Percentiles rank a stretch among this genome's conserved stretches.
phyloP scores from a whole-genome alignment of 1,140 invertebrate genomes.

The Drosophila aff. region DNA sequence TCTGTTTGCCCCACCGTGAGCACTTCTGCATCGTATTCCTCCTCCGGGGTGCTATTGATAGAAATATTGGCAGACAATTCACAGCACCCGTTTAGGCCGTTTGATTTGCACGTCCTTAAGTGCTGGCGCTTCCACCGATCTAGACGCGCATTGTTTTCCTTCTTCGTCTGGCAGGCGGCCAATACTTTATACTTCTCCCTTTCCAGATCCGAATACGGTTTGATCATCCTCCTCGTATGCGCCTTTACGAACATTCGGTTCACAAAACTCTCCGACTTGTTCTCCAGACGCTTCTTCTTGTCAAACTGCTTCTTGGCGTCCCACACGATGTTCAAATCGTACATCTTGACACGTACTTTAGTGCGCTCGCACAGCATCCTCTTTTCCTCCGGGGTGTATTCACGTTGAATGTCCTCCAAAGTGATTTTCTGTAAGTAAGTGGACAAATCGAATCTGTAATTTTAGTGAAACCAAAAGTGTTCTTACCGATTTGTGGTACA shows the following conservation, averaged over 20 bases:
- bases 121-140: slow-evolving; percentile 31
- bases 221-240: slow-evolving; percentile 31
- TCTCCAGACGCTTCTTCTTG: slow-evolving; percentile 25
- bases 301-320: slow-evolving; percentile 49
- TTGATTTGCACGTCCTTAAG: not conserved
- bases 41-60: not conserved
- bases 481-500: slow-evolving; percentile 4
- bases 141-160: slow-evolving; percentile 38
- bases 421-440: slow-evolving; percentile 48
- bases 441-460: no score
- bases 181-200: slow-evolving; percentile 1
- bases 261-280: slow-evolving; percentile 36
- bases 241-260: slow-evolving; percentile 54
- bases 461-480: not conserved
- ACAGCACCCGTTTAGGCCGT: not conserved
- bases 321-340: slow-evolving; percentile 34
- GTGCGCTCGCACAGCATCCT: slow-evolving; percentile 49
- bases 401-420: slow-evolving; percentile 33
- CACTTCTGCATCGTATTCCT: not conserved
- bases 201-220: slow-evolving; percentile 31
- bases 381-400: slow-evolving; percentile 26
- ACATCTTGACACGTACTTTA: slow-evolving; percentile 51
- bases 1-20: not conserved
- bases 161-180: slow-evolving; percentile 28
- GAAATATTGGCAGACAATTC: no score